Percentiles rank a stretch among this genome's conserved stretches.
Conservation (phyloP, 2,888 invertebrate species). For the Sinohyriopsis cumingii region DNA sequence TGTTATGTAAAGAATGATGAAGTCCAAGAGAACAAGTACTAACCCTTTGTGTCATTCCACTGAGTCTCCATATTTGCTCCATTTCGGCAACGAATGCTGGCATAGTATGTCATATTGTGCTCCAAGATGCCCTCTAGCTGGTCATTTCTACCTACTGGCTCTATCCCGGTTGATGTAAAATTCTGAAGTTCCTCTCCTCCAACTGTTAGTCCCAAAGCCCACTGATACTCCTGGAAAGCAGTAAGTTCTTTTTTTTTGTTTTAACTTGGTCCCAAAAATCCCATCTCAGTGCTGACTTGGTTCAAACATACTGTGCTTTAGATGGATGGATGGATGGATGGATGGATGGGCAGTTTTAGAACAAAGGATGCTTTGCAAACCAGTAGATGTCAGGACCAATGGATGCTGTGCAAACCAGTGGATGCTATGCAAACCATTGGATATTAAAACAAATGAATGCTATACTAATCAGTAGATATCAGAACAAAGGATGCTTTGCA, state of each 20-base stretch:
- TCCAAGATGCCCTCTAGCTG: slow-evolving; percentile 27
- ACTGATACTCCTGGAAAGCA: slow-evolving; percentile 33
- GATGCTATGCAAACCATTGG: too few species aligned
- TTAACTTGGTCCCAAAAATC: too few species aligned
- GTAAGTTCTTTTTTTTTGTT: neutral
- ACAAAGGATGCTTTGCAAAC: too few species aligned
- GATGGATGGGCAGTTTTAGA: too few species aligned
- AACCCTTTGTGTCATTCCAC: slow-evolving; percentile 24
- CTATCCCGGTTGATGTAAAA: slow-evolving; percentile 31
- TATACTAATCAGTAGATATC: too few species aligned
- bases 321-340: too few species aligned
- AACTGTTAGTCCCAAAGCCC: slow-evolving; percentile 40
- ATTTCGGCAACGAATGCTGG: slow-evolving; percentile 29
- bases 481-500: too few species aligned
- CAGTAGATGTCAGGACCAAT: too few species aligned
- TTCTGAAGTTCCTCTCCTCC: slow-evolving; percentile 36
- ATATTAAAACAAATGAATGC: too few species aligned
- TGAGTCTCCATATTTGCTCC: slow-evolving; percentile 24
- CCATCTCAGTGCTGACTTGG: too few species aligned
- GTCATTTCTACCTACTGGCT: slow-evolving; percentile 31
- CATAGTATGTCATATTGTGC: slow-evolving; percentile 32
- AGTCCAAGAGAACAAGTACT: neutral
- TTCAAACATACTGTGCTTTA: too few species aligned
- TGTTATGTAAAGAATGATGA: neutral
- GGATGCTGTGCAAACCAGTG: too few species aligned